These are phyloP conservation scores for Oxycera nigricornis DNA, from an alignment of 2,888 invertebrate genomes.

Conservation along the genomic window DNA sequence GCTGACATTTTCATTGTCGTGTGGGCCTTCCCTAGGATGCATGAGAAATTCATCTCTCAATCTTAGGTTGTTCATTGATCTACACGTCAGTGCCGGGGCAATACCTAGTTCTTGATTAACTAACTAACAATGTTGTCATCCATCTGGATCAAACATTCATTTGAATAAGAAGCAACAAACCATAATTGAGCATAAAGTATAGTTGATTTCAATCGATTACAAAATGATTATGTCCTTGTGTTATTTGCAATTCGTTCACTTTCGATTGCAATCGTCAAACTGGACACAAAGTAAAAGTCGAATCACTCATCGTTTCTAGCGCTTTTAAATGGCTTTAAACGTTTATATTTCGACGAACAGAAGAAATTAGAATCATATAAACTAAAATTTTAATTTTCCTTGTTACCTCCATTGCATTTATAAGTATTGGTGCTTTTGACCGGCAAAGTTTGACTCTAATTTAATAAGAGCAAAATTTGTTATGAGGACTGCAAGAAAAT, in stretches of 20 bases:
- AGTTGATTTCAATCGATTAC: constrained; percentile 43
- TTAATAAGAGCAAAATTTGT: too few relatives aligned
- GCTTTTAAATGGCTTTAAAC: neutral
- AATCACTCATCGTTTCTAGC: constrained; percentile 52
- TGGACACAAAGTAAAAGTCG: constrained; percentile 54
- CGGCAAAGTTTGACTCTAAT: too few relatives aligned
- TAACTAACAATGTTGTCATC: too few relatives aligned
- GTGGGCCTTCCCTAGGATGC: neutral
- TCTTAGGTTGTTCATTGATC: too few relatives aligned
- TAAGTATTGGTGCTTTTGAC: too few relatives aligned
- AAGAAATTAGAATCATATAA: too few relatives aligned
- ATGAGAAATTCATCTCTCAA: neutral
- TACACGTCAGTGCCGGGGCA: too few relatives aligned
- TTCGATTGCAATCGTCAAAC: constrained; percentile 57
- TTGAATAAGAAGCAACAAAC: constrained; percentile 98
- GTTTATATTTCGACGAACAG: constrained; percentile 45
- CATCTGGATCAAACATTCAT: too few relatives aligned
- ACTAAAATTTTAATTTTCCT: too few relatives aligned
- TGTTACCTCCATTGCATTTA: too few relatives aligned
- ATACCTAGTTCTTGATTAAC: too few relatives aligned
- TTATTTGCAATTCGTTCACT: constrained; percentile 53
- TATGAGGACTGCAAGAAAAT: too few relatives aligned
- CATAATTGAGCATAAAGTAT: constrained; percentile 98
- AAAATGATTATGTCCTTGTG: constrained; percentile 54
- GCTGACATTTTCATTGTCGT: neutral